phyloP scores from a whole-genome alignment of 2,113 vertebrate genomes.

The Salminus brasiliensis region DNA sequence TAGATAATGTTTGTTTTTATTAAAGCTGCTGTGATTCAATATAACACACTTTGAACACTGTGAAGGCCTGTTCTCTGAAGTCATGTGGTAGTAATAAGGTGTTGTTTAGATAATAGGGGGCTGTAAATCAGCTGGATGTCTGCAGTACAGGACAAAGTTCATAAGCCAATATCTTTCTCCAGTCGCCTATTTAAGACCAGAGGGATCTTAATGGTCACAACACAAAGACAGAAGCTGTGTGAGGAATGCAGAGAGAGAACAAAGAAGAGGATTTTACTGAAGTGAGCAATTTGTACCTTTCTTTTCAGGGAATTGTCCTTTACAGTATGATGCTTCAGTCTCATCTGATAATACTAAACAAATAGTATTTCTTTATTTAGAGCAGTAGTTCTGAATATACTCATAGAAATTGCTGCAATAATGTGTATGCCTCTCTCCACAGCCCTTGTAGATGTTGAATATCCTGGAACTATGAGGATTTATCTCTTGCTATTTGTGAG shows the following conservation, averaged over 20 bases:
- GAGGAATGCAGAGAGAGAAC: neutral
- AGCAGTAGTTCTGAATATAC: neutral
- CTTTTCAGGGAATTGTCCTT: neutral
- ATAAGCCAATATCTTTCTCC: neutral
- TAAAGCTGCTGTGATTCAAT: neutral
- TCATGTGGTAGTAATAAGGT: neutral
- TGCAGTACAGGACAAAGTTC: neutral
- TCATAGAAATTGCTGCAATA: too few species aligned
- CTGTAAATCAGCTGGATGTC: neutral
- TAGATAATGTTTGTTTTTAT: neutral
- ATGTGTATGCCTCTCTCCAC: too few species aligned
- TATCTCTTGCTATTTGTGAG: constrained; percentile 53
- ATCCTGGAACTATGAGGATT: constrained; percentile 65
- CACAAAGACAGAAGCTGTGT: neutral
- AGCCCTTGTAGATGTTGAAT: too few species aligned
- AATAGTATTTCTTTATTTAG: neutral
- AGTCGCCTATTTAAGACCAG: neutral
- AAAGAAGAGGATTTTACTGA: too few species aligned
- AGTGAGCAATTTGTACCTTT: constrained; percentile 1
- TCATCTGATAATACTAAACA: too few species aligned
- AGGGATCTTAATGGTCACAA: neutral
- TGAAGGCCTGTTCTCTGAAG: neutral
- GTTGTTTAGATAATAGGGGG: neutral
- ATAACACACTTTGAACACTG: neutral
- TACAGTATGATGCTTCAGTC: neutral